Base-by-base conservation (phyloP, 2,113 vertebrate genomes). In the Probosciger aterrimus region DNA sequence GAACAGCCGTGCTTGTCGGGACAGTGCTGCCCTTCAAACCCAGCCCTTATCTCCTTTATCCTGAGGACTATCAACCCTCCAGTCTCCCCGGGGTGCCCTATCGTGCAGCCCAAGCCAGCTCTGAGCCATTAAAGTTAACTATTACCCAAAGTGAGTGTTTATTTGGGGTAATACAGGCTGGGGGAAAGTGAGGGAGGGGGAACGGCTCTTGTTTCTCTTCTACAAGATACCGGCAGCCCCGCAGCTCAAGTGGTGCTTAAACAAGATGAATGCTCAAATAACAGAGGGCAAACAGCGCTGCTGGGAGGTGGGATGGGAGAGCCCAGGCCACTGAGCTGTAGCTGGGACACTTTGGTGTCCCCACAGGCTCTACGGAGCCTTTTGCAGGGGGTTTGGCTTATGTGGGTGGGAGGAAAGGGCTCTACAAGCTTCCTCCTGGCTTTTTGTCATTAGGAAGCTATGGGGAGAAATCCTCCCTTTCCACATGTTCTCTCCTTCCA, bases 51-150 rank as follows among this genome's bases (percentile, higher is more conserved):
- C 95, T 86, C 44, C 79, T 9, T 15, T 5, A 2, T 28, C 59
- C 62, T 8, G 17, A 18, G 80, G 44, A 20, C 78, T 79, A 77
- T 91, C 94, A 90, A 22, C 50, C 82, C 77, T 52, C 14, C 3
- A 90, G 89, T 4, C 82, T 78, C 78, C 52, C 68, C 8, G 3
- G 6, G 78, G 79, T 70, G 82, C 91, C 71, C 60, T 68, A 65
- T 39, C 84, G 6, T 15, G 57, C 28, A 55, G 77, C 60, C 8
- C 1, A 30, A 65, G 77, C 80, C 67, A 10, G 83, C 35, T 11
- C 93, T 2, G 35, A 50, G 95, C 94, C 89, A 96, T 95, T 97
- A 91, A 93, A 86, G 97, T 97, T 97, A 97, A 97, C 88, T 9
- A 95, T 97, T 97, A 97, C 67, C 94, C 88, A 11, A 37, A 86